Base-by-base conservation (phyloP, 2,888 invertebrate species). In the Adelognathus sp. region DNA sequence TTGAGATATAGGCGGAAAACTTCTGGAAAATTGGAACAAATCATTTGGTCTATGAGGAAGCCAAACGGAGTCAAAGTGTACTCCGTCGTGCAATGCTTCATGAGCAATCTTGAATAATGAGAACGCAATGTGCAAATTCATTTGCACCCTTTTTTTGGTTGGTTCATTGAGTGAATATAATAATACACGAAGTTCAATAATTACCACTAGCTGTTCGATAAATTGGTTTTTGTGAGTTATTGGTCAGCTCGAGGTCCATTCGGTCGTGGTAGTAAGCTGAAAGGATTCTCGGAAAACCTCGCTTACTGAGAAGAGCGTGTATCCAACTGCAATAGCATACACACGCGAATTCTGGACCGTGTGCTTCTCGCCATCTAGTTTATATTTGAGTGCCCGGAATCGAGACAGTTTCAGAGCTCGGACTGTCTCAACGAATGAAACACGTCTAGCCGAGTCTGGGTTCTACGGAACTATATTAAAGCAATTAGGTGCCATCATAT, bases 251-350 rank as follows among this genome's bases (percentile, higher is more conserved):
- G 11, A 50, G 21, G 50, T 36, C n/a, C 3, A 36, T 36, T 36
- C 36, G n/a, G n/a, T n/a, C 11, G 36, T 4, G 3, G n/a, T 2
- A 39, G 14, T 11, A 39, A 39, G 27, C 39, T 52, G 50, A 31
- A 71, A 64, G 33, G 66, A 66, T 76, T 76, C 76, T 71, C 24
- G 60, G 76, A 71, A 71, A 66, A n/a, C n/a, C n/a, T n/a, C n/a
- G 70, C 56, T 61, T 29, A 31, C 54, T 29, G 27, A 50, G 50
- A 60, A 18, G 41, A 39, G 60, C 66, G 66, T 60, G 33, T 46
- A 44, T 67, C 50, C 50, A 60, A 56, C 61, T 52, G 24, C 52
- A 56, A 58, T 39, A 27, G n/a, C 41, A 24, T 11, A 29, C 21
- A 44, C 24, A n/a, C 7, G 24, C 11, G 33, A 21, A 18, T 21